Percentiles rank a stretch among this genome's conserved stretches.
phyloP scores from a whole-genome alignment of 92 coral and sea anemone genomes.

The Siderastrea siderea region DNA sequence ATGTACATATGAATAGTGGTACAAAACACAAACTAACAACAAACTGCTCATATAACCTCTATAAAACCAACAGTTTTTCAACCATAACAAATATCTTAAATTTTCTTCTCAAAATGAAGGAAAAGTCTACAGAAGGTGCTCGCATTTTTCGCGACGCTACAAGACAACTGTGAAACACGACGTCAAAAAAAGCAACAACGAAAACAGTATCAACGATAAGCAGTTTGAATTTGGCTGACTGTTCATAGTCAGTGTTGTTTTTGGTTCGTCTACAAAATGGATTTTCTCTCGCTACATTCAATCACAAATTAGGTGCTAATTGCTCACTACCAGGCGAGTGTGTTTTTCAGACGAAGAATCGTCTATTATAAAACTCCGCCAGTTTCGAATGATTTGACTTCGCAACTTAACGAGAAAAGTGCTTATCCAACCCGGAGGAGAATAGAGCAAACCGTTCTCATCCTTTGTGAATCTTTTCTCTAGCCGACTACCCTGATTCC shows the following conservation, averaged over 20 bases:
- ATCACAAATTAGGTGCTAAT: conserved; percentile 72
- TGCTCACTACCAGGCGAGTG: conserved; percentile 32
- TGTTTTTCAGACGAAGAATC: conserved; percentile 3
- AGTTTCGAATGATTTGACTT: neutral
- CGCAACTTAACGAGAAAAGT: neutral
- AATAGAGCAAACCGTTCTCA: too few relatives aligned
- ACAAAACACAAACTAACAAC: conserved; percentile 1
- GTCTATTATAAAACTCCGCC: neutral
- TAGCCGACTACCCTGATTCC: neutral
- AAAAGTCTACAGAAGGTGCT: neutral
- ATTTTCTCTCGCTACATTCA: conserved; percentile 27
- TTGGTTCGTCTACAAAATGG: conserved; percentile 20
- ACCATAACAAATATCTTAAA: neutral
- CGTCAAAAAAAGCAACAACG: neutral
- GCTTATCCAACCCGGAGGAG: neutral
- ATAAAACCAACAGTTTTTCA: neutral
- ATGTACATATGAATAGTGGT: neutral
- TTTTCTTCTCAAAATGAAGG: conserved; percentile 2
- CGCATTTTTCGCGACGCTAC: too few relatives aligned
- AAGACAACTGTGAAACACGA: neutral
- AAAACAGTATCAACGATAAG: neutral
- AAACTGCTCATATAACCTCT: neutral
- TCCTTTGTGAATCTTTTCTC: neutral
- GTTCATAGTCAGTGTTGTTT: conserved; percentile 16
- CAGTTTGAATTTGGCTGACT: neutral